Conservation (phyloP, 2,797 vertebrate species). For the Hapalemur alaotrensis region DNA sequence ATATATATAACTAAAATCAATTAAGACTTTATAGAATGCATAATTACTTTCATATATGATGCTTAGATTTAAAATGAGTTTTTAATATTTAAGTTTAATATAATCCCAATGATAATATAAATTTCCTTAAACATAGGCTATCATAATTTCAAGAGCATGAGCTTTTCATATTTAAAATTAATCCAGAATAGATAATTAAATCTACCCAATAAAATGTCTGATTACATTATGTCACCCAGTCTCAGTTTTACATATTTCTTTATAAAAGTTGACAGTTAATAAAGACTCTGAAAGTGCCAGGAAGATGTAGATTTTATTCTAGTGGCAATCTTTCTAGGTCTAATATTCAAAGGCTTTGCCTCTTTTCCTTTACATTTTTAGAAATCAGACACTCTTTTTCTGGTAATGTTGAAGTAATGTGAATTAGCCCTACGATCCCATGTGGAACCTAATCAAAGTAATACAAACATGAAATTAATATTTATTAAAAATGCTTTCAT, state of each 20-base stretch:
- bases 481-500: neutral
- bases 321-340: neutral
- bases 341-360: neutral
- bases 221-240: neutral
- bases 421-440: neutral
- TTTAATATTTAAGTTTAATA: slow-evolving; percentile 33
- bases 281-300: neutral
- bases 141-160: neutral
- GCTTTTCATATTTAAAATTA: slow-evolving; percentile 47
- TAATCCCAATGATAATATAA: neutral
- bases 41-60: neutral
- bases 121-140: slow-evolving; percentile 29
- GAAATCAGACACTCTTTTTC: neutral
- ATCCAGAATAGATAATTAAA: slow-evolving; percentile 22
- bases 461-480: neutral
- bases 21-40: neutral
- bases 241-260: neutral
- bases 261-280: neutral
- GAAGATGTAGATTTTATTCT: neutral
- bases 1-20: neutral
- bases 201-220: neutral
- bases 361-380: neutral
- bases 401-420: neutral
- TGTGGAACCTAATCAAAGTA: neutral
- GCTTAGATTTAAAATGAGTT: neutral